Percentiles rank a stretch among this genome's conserved stretches.
These are phyloP conservation scores for Diarsia mendica DNA, from an alignment of 2,888 invertebrate species.

Conservation along the genomic window DNA sequence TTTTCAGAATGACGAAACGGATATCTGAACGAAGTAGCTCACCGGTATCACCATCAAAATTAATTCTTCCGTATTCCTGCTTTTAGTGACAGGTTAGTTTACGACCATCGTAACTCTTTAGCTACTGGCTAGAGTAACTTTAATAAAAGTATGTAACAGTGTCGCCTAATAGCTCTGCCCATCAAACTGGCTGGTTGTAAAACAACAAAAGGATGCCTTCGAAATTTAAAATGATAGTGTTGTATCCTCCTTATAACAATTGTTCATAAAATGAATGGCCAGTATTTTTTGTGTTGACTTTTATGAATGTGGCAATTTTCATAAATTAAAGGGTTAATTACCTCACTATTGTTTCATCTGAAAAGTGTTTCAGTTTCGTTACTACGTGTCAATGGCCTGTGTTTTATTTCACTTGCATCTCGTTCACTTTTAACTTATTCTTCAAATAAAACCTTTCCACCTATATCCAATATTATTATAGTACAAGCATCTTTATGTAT, in stretches of 20 bases:
- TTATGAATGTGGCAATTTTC: conserved; percentile 47
- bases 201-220: conserved; percentile 62
- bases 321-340: conserved; percentile 61
- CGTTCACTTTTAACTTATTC: conserved; percentile 2
- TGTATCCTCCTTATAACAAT: conserved; percentile 48
- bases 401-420: background rate
- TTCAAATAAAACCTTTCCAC: background rate
- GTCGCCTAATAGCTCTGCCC: conserved; percentile 55
- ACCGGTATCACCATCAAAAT: conserved; percentile 75
- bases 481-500: conserved; percentile 21
- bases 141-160: conserved; percentile 56
- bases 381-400: conserved; percentile 1
- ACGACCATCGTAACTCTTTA: conserved; percentile 73
- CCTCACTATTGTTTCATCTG: conserved; percentile 41
- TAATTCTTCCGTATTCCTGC: conserved; percentile 76
- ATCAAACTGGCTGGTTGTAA: conserved; percentile 51
- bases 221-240: conserved; percentile 54
- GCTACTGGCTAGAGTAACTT: conserved; percentile 67
- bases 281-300: conserved; percentile 48
- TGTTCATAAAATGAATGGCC: conserved; percentile 58
- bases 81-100: conserved; percentile 78
- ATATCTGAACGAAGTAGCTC: conserved; percentile 72
- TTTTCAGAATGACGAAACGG: conserved; percentile 78
- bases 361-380: conserved; percentile 21
- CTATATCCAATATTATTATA: background rate